These are phyloP conservation scores for Salticus scenicus DNA, from an alignment of 2,888 invertebrate species.

Conservation along the genomic window DNA sequence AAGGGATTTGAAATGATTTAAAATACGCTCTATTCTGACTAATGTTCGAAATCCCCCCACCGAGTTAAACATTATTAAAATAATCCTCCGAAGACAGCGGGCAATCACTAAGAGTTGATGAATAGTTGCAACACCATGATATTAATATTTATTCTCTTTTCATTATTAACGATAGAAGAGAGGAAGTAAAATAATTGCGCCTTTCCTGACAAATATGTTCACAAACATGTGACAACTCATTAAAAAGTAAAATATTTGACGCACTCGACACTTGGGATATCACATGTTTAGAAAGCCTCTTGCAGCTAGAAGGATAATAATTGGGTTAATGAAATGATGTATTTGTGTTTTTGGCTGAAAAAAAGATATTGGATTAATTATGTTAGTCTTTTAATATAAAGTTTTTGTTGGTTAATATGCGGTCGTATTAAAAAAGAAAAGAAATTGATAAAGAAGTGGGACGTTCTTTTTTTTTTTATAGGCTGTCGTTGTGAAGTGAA, in stretches of 20 bases:
- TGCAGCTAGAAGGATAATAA: neutral
- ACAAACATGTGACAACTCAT: neutral
- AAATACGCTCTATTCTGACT: neutral
- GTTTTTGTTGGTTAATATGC: no score
- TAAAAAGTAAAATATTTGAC: conserved; percentile 13
- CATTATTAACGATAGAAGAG: conserved; percentile 4
- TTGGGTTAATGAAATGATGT: conserved; percentile 8
- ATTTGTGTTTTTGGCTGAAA: neutral
- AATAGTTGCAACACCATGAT: neutral
- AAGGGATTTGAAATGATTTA: neutral
- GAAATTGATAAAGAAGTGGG: no score
- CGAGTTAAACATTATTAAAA: neutral
- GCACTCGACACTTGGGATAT: neutral
- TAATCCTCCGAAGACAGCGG: neutral
- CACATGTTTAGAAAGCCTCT: neutral
- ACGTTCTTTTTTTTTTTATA: no score
- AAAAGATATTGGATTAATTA: neutral
- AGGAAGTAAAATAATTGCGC: neutral
- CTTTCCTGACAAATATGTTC: neutral
- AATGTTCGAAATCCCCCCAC: neutral
- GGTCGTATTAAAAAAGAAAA: no score
- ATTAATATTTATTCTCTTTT: conserved; percentile 16
- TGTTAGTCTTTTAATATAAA: neutral
- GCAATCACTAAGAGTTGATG: neutral
- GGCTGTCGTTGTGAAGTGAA: no score